These are phyloP conservation scores for Synanceia verrucosa DNA, from an alignment of 2,797 vertebrate species.

Conservation along the genomic window DNA sequence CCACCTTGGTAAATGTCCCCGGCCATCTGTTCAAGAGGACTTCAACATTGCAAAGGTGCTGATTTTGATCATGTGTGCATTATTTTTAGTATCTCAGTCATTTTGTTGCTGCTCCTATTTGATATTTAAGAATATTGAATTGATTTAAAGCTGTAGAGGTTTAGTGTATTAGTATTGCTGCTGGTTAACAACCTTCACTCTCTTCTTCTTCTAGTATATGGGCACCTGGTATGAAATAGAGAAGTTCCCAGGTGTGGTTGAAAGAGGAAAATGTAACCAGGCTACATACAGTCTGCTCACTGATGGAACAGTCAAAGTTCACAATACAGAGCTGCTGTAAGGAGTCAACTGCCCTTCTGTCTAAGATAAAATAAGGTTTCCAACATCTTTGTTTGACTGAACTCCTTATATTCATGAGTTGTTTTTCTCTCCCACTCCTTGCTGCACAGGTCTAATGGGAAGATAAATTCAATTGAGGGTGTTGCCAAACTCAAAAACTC, in stretches of 20 bases:
- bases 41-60: conserved; percentile 48
- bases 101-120: background rate
- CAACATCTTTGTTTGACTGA: background rate
- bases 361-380: background rate
- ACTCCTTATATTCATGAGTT: background rate
- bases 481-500: conserved; percentile 72
- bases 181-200: background rate
- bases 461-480: conserved; percentile 74
- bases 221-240: conserved; percentile 89
- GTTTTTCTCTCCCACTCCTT: background rate
- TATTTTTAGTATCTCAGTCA: too few relatives aligned
- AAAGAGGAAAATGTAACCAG: conserved; percentile 82
- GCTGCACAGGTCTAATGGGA: conserved; percentile 73
- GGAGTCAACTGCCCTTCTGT: background rate
- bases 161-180: background rate
- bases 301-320: conserved; percentile 47
- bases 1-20: conserved; percentile 16
- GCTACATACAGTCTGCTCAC: conserved; percentile 75
- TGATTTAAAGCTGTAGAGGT: background rate
- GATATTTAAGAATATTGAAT: background rate
- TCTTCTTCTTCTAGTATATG: conserved; percentile 59
- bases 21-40: conserved; percentile 40
- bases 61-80: background rate
- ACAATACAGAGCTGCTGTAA: conserved; percentile 62
- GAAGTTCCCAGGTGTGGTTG: conserved; percentile 82